Base-by-base conservation (phyloP, 2,888 invertebrate species). In the Sinhomidia bicolor region DNA sequence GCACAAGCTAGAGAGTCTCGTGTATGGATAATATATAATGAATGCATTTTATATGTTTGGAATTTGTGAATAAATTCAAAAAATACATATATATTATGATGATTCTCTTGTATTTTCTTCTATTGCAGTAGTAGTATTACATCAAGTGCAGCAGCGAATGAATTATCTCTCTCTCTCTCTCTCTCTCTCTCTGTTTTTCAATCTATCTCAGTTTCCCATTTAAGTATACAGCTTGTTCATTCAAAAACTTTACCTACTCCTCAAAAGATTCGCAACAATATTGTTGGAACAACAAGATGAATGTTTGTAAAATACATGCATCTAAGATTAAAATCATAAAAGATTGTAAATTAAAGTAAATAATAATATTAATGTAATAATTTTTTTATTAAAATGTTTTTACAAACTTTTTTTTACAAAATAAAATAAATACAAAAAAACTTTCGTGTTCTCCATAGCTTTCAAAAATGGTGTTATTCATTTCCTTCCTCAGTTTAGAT, bases 61-160 rank as follows among this genome's bases (percentile, higher is more conserved):
- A 65, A 60, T 84, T 78, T 84, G 79, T 81, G 83, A 88, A 88
- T 88, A 78, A 83, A n/a, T 88, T 83, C 78, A 81, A 86, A 82
- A 26, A 80, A 80, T 12, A 57, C 29, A 51, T 83, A 79, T 83
- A 68, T n/a, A n/a, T n/a, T n/a, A n/a, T n/a, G n/a, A 88, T 79
- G 83, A 83, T 87, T 82, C 74, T 62, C 81, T 81, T 76, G 81
- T n/a, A n/a, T n/a, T n/a, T n/a, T n/a, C n/a, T n/a, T n/a, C n/a
- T n/a, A n/a, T n/a, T n/a, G n/a, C n/a, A n/a, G n/a, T n/a, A n/a
- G n/a, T n/a, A n/a, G n/a, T n/a, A n/a, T n/a, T n/a, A n/a, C n/a
- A n/a, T n/a, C n/a, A n/a, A n/a, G n/a, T n/a, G n/a, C n/a, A n/a
- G n/a, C n/a, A n/a, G n/a, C n/a, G n/a, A n/a, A n/a, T n/a, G n/a